Evolutionary conservation across 2,888 invertebrate species (phyloP).

Genomic region (Scaptodrosophila latifasciaeformis): DNA sequence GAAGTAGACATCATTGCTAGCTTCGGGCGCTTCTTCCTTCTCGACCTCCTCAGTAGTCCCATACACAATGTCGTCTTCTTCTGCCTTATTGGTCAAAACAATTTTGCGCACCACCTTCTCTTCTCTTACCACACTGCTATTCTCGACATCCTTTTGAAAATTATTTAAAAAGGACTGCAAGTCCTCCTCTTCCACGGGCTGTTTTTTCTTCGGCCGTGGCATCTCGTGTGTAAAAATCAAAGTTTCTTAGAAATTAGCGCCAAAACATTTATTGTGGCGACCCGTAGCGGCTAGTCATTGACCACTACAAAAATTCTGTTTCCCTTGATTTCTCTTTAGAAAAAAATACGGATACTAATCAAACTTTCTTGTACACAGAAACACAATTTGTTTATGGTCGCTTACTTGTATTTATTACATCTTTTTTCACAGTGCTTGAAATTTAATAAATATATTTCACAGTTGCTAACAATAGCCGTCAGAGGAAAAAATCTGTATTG

Average conservation of each 20-base stretch:
- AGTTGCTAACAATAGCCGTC: slow-evolving; percentile 56
- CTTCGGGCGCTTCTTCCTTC: slow-evolving; percentile 53
- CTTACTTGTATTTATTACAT: background rate
- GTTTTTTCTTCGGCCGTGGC: slow-evolving; percentile 22
- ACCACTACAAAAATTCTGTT: slow-evolving; percentile 31
- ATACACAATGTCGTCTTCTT: slow-evolving; percentile 18
- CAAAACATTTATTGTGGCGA: slow-evolving; percentile 38
- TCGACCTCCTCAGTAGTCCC: slow-evolving; percentile 36
- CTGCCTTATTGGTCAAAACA: slow-evolving; percentile 16
- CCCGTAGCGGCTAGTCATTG: slow-evolving; percentile 54
- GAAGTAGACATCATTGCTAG: slow-evolving; percentile 82
- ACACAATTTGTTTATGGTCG: background rate
- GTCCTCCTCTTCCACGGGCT: slow-evolving; percentile 63
- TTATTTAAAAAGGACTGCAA: slow-evolving; percentile 88
- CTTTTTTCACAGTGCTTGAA: too few relatives aligned
- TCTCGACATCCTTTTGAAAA: slow-evolving; percentile 87
- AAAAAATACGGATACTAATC: too few relatives aligned
- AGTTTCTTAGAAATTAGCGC: background rate
- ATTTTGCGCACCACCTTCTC: too few relatives aligned
- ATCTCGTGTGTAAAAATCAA: too few relatives aligned
- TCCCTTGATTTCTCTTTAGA: slow-evolving; percentile 47
- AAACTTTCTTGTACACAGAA: background rate
- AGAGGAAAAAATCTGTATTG: slow-evolving; percentile 43
- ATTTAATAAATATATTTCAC: slow-evolving; percentile 32
- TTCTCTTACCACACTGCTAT: slow-evolving; percentile 68